Evolutionary conservation across 2,888 invertebrate species (phyloP).

Genomic region (Euzophera pinguis): DNA sequence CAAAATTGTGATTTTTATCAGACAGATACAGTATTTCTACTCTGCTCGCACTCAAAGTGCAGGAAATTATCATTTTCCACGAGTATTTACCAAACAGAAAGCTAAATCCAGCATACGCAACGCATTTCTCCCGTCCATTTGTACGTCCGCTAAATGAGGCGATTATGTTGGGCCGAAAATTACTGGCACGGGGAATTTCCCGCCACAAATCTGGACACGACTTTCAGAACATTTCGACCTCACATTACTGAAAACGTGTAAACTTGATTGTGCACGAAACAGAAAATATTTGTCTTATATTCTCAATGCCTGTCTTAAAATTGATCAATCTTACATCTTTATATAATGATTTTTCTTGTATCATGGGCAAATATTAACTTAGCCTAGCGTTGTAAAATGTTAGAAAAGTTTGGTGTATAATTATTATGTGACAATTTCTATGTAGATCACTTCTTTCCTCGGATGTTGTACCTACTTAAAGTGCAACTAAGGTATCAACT

Average conservation of each 20-base stretch:
- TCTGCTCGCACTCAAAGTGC: not conserved
- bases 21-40: not conserved
- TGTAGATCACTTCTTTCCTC: too few species aligned
- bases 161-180: constrained; percentile 2
- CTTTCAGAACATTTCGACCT: not conserved
- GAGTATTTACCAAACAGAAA: not conserved
- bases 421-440: too few species aligned
- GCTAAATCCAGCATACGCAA: not conserved
- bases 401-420: too few species aligned
- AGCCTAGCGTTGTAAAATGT: too few species aligned
- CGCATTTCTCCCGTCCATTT: not conserved
- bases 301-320: too few species aligned
- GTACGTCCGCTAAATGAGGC: not conserved
- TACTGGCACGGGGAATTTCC: constrained; percentile 4
- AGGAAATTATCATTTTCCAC: not conserved
- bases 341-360: too few species aligned
- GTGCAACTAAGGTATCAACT: too few species aligned
- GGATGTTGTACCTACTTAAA: too few species aligned
- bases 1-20: too few species aligned
- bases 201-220: constrained; percentile 2
- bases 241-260: not conserved
- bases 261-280: not conserved
- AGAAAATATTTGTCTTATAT: too few species aligned
- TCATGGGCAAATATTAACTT: too few species aligned
- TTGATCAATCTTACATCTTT: too few species aligned